phyloP scores from a whole-genome alignment of 2,888 invertebrate genomes.

The Drosophila limbata region DNA sequence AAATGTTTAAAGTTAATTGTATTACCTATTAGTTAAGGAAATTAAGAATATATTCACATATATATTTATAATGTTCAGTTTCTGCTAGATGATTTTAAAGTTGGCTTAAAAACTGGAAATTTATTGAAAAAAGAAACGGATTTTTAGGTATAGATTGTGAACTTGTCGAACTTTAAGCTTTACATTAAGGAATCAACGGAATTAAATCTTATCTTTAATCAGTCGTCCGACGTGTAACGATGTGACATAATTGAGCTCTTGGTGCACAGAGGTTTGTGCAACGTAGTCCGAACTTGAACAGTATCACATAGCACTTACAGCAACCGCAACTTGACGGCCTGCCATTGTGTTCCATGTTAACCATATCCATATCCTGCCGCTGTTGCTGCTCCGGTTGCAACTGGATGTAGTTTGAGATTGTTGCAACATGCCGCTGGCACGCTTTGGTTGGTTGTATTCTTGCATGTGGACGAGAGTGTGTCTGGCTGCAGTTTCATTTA shows the following conservation, averaged over 20 bases:
- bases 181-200: background rate
- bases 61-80: no score
- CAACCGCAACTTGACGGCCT: conserved; percentile 38
- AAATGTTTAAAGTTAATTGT: background rate
- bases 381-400: conserved; percentile 7
- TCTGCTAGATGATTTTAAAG: background rate
- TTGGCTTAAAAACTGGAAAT: no score
- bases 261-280: conserved; percentile 5
- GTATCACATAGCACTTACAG: conserved; percentile 13
- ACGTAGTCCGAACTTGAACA: conserved; percentile 18
- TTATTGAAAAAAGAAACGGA: no score
- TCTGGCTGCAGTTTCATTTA: conserved; percentile 45
- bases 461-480: conserved; percentile 13
- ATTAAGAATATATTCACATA: background rate
- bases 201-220: conserved; percentile 14
- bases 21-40: background rate
- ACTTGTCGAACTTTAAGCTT: background rate
- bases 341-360: conserved; percentile 34
- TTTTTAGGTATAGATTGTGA: background rate
- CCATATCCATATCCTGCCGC: conserved; percentile 35
- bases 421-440: conserved; percentile 31
- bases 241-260: conserved; percentile 14
- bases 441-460: conserved; percentile 24
- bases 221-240: conserved; percentile 11
- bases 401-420: conserved; percentile 15